Percentiles rank a stretch among this genome's conserved stretches.
phyloP scores from a whole-genome alignment of 2,113 vertebrate genomes.

The Melanostigma gelatinosum region DNA sequence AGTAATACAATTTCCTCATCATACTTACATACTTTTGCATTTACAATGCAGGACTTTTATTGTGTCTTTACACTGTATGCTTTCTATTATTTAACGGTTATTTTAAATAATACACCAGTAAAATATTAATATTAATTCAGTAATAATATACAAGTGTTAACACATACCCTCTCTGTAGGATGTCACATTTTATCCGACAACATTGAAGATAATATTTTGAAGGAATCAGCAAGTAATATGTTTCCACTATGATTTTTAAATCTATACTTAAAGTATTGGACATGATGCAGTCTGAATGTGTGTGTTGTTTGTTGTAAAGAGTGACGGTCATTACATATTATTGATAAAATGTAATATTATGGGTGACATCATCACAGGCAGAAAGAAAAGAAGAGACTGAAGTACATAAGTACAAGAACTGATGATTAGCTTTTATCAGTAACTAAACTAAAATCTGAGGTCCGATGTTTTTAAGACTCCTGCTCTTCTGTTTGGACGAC shows the following conservation, averaged over 20 bases:
- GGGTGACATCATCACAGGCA: neutral
- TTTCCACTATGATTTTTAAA: neutral
- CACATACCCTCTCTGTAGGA: too few relatives aligned
- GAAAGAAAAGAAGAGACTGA: neutral
- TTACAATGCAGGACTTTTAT: neutral
- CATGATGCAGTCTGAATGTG: too few relatives aligned
- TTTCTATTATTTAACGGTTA: too few relatives aligned
- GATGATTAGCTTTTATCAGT: neutral
- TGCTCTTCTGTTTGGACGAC: too few relatives aligned
- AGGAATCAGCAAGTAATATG: neutral
- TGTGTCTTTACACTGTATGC: neutral
- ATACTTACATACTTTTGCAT: neutral
- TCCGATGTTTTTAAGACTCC: neutral
- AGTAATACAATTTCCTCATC: neutral
- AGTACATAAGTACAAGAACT: neutral
- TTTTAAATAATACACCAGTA: too few relatives aligned
- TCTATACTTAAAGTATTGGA: neutral
- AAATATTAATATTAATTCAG: too few relatives aligned
- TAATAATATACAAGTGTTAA: too few relatives aligned
- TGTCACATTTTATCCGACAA: neutral
- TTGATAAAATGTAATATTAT: neutral
- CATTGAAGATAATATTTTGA: neutral
- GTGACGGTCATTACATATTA: neutral
- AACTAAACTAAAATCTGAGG: neutral
- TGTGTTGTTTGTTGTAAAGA: neutral